Percentiles rank a stretch among this genome's conserved stretches.
phyloP scores from a whole-genome alignment of 2,113 vertebrate genomes.

The Salvelinus sp. region DNA sequence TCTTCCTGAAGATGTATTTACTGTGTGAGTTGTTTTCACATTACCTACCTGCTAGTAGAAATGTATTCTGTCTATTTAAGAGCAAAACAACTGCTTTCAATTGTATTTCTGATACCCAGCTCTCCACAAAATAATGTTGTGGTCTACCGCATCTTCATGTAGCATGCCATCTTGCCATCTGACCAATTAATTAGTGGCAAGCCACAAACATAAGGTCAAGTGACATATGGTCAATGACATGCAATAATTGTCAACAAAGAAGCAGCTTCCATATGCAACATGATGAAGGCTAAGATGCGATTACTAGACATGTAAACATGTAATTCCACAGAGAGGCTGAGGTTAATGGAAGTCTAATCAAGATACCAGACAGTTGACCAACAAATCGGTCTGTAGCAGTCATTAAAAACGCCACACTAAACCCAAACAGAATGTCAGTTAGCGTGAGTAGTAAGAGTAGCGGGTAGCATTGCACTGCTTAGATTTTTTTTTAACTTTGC shows the following conservation, averaged over 20 bases:
- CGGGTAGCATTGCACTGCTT: background rate
- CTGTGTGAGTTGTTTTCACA: slow-evolving; percentile 15
- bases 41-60: slow-evolving; percentile 5
- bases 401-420: too few species aligned
- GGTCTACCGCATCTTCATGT: slow-evolving; percentile 55
- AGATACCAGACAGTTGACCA: background rate
- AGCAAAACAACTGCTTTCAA: slow-evolving; percentile 11
- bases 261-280: slow-evolving; percentile 3
- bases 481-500: too few species aligned
- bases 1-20: background rate
- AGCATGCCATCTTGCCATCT: slow-evolving; percentile 17
- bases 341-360: background rate
- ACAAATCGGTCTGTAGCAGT: background rate
- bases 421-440: too few species aligned
- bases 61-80: slow-evolving; percentile 7
- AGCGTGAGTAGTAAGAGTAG: too few species aligned
- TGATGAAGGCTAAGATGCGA: background rate
- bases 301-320: slow-evolving; percentile 5
- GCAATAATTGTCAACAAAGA: slow-evolving; percentile 29
- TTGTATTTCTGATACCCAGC: slow-evolving; percentile 24
- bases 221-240: slow-evolving; percentile 35
- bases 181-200: slow-evolving; percentile 39
- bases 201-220: slow-evolving; percentile 42
- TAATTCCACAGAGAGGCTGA: background rate
- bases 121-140: slow-evolving; percentile 35